A percentile compares a stretch with the other conserved stretches of the same genome.
phyloP scores from a whole-genome alignment of 1,140 invertebrate genomes.

The Drosophila sucinea region DNA sequence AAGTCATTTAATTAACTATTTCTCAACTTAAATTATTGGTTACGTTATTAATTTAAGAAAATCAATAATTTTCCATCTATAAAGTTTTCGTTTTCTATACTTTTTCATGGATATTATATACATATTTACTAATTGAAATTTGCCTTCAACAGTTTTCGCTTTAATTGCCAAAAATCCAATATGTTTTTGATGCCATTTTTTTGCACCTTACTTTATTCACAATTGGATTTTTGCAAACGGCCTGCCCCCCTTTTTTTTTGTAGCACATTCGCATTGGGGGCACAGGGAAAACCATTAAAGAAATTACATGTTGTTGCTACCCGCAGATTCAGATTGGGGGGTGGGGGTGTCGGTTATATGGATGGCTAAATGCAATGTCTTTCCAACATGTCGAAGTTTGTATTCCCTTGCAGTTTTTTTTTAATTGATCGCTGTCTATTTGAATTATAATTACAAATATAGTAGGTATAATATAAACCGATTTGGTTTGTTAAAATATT shows the following conservation, averaged over 20 bases:
- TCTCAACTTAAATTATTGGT: too few relatives aligned
- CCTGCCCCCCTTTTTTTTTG: constrained; percentile 34
- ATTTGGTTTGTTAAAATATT: too few relatives aligned
- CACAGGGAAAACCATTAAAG: constrained; percentile 74
- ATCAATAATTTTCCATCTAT: background rate
- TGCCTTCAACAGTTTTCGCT: background rate
- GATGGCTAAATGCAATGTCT: constrained; percentile 26
- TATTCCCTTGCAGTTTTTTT: background rate
- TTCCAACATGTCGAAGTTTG: background rate
- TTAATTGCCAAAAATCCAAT: constrained; percentile 7
- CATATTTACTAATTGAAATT: background rate
- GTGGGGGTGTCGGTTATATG: constrained; percentile 11
- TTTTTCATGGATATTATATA: background rate
- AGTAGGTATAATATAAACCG: too few relatives aligned
- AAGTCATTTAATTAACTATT: too few relatives aligned
- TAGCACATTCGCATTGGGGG: constrained; percentile 44
- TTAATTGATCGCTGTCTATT: too few relatives aligned
- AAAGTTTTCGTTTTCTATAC: background rate
- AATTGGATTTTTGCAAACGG: constrained; percentile 46
- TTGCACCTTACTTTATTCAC: constrained; percentile 67
- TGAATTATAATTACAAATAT: too few relatives aligned
- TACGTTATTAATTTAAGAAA: too few relatives aligned
- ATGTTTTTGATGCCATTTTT: constrained; percentile 22
- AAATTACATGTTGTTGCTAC: constrained; percentile 69
- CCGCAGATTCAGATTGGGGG: constrained; percentile 33